A percentile compares a stretch with the other conserved stretches of the same genome.
Evolutionary conservation across 2,888 invertebrate genomes (phyloP).

Genomic region (Anorthoa munda): DNA sequence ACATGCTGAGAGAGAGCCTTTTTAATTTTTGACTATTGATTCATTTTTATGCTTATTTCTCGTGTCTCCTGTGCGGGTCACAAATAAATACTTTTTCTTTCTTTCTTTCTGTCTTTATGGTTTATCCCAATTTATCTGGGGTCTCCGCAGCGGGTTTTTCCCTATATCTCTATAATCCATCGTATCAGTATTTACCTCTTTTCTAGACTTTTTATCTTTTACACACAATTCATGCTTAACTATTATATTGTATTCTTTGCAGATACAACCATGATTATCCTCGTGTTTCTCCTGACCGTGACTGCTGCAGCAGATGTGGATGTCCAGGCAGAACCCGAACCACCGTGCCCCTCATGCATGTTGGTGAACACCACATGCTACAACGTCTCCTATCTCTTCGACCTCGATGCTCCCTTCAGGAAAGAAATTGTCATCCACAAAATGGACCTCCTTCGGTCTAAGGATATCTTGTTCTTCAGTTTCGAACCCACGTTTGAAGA

Average conservation of each 20-base stretch:
- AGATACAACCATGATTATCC: slow-evolving; percentile 72
- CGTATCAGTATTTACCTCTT: not conserved
- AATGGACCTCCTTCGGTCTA: slow-evolving; percentile 77
- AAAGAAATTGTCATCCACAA: slow-evolving; percentile 80
- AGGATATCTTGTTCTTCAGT: slow-evolving; percentile 80
- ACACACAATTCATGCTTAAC: no score
- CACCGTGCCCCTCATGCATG: slow-evolving; percentile 76
- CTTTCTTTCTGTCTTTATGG: no score
- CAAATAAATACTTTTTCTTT: no score
- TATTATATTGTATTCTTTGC: slow-evolving; percentile 54
- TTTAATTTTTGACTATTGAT: no score
- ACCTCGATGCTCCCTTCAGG: slow-evolving; percentile 81
- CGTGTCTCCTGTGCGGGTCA: no score
- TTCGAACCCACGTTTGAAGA: slow-evolving; percentile 83
- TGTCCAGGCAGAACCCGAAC: slow-evolving; percentile 30
- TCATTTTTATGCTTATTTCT: no score
- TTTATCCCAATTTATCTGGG: not conserved
- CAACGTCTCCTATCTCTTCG: slow-evolving; percentile 77
- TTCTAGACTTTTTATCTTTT: not conserved
- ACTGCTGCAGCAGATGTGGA: slow-evolving; percentile 65
- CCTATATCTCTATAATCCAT: not conserved
- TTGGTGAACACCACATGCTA: slow-evolving; percentile 78
- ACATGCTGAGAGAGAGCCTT: no score
- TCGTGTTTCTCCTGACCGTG: slow-evolving; percentile 68
- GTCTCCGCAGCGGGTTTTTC: not conserved